A percentile compares a stretch with the other conserved stretches of the same genome.
phyloP scores from a whole-genome alignment of 2,797 vertebrate species.

The Lacerta bilineata region DNA sequence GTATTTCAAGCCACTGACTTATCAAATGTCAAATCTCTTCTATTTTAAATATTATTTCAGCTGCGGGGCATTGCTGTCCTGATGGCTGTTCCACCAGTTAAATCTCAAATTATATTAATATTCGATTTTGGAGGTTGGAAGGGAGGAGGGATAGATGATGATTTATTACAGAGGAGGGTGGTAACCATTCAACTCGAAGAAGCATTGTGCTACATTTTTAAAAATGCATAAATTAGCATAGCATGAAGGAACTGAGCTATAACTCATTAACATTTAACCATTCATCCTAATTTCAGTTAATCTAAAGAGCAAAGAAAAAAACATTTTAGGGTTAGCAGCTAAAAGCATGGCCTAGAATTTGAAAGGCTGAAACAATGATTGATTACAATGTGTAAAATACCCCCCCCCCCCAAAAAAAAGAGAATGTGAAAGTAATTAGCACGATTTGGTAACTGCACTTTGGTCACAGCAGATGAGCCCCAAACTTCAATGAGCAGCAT shows the following conservation, averaged over 20 bases:
- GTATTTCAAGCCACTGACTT: slow-evolving; percentile 94
- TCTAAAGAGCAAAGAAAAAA: slow-evolving; percentile 44
- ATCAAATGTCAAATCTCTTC: slow-evolving; percentile 91
- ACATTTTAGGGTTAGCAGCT: slow-evolving; percentile 57
- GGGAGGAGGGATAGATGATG: slow-evolving; percentile 68
- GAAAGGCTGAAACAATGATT: slow-evolving; percentile 48
- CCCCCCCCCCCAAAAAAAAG: slow-evolving; percentile 33
- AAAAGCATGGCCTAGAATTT: slow-evolving; percentile 68
- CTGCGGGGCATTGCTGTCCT: slow-evolving; percentile 87
- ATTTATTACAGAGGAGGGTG: slow-evolving; percentile 72
- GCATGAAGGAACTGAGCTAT: slow-evolving; percentile 34
- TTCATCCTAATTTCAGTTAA: slow-evolving; percentile 61
- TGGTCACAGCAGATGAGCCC: slow-evolving; percentile 70
- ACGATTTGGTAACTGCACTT: slow-evolving; percentile 64
- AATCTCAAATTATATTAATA: slow-evolving; percentile 88
- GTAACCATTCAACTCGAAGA: slow-evolving; percentile 62
- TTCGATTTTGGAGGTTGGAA: slow-evolving; percentile 81
- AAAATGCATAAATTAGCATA: slow-evolving; percentile 69
- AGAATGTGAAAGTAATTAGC: slow-evolving; percentile 66
- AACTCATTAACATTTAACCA: slow-evolving; percentile 62
- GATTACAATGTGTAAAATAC: slow-evolving; percentile 42
- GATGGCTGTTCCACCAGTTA: slow-evolving; percentile 88
- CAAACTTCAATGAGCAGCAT: slow-evolving; percentile 57
- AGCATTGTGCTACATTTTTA: slow-evolving; percentile 60
- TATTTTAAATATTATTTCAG: slow-evolving; percentile 91